Percentiles rank a stretch among this genome's conserved stretches.
Conservation (phyloP, 2,888 invertebrate species). For the Agonopterix arenella region DNA sequence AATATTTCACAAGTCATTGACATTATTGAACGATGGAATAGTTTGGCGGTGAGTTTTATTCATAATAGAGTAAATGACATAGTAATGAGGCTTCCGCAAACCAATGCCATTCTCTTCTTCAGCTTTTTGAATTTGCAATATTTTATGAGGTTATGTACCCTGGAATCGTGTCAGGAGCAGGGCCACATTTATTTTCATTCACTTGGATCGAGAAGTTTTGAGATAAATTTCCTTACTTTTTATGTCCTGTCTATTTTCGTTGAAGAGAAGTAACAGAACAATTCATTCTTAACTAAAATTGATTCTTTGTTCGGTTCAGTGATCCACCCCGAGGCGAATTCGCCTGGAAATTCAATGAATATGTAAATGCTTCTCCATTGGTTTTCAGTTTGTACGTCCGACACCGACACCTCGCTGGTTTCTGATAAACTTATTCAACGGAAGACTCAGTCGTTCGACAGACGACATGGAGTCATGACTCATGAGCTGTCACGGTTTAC, state of each 20-base stretch:
- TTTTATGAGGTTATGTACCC: too few relatives aligned
- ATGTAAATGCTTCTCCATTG: constrained; percentile 22
- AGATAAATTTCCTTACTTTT: neutral
- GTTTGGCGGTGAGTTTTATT: too few relatives aligned
- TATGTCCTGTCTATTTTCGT: neutral
- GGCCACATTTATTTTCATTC: too few relatives aligned
- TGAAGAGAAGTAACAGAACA: constrained; percentile 1
- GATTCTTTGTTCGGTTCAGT: constrained; percentile 14
- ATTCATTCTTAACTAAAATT: constrained; percentile 10
- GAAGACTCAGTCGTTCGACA: neutral
- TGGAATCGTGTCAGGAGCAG: too few relatives aligned
- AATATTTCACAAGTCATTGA: too few relatives aligned
- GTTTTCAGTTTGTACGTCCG: constrained; percentile 16
- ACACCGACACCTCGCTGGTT: constrained; percentile 12
- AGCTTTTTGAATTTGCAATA: too few relatives aligned
- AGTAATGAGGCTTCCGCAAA: too few relatives aligned
- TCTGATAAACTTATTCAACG: constrained; percentile 9
- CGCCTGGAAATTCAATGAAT: constrained; percentile 20
- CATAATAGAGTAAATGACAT: too few relatives aligned
- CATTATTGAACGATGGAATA: neutral
- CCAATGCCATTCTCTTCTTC: too few relatives aligned
- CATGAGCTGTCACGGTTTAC: too few relatives aligned
- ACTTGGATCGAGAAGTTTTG: neutral
- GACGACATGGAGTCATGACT: neutral
- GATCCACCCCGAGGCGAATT: constrained; percentile 12